Evolutionary conservation across 2,113 vertebrate genomes (phyloP).

Genomic region (Bagarius yarrelli): DNA sequence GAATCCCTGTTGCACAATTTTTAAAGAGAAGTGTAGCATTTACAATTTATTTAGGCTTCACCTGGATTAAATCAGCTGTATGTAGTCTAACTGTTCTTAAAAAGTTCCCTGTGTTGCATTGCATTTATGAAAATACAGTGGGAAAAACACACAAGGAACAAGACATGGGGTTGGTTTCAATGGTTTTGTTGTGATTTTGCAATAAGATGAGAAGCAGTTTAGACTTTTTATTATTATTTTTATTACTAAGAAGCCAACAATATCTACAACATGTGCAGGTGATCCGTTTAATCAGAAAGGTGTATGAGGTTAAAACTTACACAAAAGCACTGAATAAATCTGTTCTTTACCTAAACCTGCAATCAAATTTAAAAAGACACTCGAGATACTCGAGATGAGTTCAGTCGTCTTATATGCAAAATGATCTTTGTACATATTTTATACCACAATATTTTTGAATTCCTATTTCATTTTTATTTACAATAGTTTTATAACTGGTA

Average conservation of each 20-base stretch:
- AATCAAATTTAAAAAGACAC: not conserved
- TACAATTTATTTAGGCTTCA: not conserved
- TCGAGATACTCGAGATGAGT: not conserved
- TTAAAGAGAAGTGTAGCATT: constrained; percentile 15
- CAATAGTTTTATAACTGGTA: no score
- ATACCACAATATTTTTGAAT: not conserved
- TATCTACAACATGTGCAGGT: not conserved
- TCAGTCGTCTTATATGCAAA: not conserved
- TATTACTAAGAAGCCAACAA: not conserved
- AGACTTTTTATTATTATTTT: not conserved
- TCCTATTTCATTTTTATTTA: not conserved
- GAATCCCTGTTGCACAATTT: not conserved
- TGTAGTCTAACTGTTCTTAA: constrained; percentile 9
- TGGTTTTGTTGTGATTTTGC: not conserved
- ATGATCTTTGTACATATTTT: not conserved
- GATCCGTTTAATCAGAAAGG: not conserved
- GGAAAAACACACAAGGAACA: not conserved
- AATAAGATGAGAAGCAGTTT: not conserved
- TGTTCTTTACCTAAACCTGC: not conserved
- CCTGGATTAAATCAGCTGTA: constrained; percentile 8
- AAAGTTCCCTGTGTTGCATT: constrained; percentile 25
- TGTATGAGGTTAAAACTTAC: not conserved
- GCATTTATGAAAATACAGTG: not conserved
- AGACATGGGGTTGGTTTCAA: not conserved
- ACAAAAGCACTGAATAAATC: not conserved